Base-by-base conservation (phyloP, 2,113 vertebrate genomes). In the Rhineura floridana region DNA sequence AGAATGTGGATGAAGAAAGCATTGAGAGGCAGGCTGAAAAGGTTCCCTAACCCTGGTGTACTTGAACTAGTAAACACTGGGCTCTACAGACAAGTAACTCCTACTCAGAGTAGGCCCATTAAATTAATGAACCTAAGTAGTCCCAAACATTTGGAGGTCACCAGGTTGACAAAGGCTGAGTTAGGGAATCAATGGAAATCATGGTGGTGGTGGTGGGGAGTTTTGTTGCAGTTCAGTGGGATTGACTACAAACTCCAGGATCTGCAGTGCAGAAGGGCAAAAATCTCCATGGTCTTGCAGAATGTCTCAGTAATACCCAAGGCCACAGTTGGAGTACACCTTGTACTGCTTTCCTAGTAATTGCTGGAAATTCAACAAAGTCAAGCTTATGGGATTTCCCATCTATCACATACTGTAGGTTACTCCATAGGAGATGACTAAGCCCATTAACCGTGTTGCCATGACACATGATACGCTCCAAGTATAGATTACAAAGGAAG, bases 401-500 rank as follows among this genome's bases (percentile, higher is more conserved):
- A 55, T 59, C 55, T 90, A 83, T 62, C 83, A 63, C 28, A 83
- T 91, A 86, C 15, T 42, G 78, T 62, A 80, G 63, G 79, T 91
- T 81, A 9, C 81, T 92, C 1, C 30, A 0, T 67, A 86, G 59
- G 39, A 86, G 52, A 65, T 76, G 39, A 36, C 89, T 76, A 69
- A 90, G 84, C 48, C 55, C 69, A 86, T 83, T 77, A 76, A 67
- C 67, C 59, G 46, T 48, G 21, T 52, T 44, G 52, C 48, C 12
- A 72, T 3, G 44, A 75, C 89, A 65, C 78, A 81, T 79, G 75
- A 23, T 7, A 36, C 4, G 30, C 81, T 90, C 73, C 63, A 88
- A 91, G 84, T 52, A 75, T 84, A 81, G 33, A 76, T 48, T 89
- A 30, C 78, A 92, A 83, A 81, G 87, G 91, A 86, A 93, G 77